A percentile compares a stretch with the other conserved stretches of the same genome.
These are phyloP conservation scores for Nebria ingens DNA, from an alignment of 1,140 invertebrate genomes.

Conservation along the genomic window DNA sequence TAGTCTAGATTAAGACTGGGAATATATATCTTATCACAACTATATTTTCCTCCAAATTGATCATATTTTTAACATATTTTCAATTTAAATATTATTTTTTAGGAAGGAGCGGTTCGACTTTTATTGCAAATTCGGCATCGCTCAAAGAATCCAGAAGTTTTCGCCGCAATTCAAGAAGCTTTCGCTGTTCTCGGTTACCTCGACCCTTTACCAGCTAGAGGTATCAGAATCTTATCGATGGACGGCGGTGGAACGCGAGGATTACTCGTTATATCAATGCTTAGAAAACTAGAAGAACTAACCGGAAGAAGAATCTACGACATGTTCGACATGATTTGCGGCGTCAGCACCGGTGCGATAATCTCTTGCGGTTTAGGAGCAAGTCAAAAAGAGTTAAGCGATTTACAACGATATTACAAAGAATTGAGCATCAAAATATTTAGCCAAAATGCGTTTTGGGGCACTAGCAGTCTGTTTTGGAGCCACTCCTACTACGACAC, in stretches of 20 bases:
- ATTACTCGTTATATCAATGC: constrained; percentile 68
- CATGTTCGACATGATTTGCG: constrained; percentile 84
- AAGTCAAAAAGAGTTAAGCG: constrained; percentile 42
- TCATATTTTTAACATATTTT: too few relatives aligned
- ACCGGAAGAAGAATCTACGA: constrained; percentile 55
- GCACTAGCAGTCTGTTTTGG: constrained; percentile 71
- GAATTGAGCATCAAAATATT: constrained; percentile 61
- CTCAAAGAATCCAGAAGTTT: constrained; percentile 36
- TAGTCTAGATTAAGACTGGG: too few relatives aligned
- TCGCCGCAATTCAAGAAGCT: constrained; percentile 44
- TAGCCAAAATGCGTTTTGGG: constrained; percentile 55
- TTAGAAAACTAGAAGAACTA: constrained; percentile 62
- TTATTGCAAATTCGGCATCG: constrained; percentile 41
- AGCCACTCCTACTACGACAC: constrained; percentile 88
- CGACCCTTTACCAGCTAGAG: constrained; percentile 55
- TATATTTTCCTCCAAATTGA: too few relatives aligned
- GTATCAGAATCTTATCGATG: constrained; percentile 74
- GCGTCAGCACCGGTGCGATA: constrained; percentile 83
- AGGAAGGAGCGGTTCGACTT: constrained; percentile 52
- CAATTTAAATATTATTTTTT: constrained; percentile 18
- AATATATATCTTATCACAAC: too few relatives aligned
- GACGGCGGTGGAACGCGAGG: constrained; percentile 87
- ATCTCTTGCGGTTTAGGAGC: constrained; percentile 54
- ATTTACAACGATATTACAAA: constrained; percentile 56
- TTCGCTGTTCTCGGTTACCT: constrained; percentile 66